Evolutionary conservation across 64 coral and sea anemone genomes (phyloP).

Genomic region (Stichodactyla mertensii): DNA sequence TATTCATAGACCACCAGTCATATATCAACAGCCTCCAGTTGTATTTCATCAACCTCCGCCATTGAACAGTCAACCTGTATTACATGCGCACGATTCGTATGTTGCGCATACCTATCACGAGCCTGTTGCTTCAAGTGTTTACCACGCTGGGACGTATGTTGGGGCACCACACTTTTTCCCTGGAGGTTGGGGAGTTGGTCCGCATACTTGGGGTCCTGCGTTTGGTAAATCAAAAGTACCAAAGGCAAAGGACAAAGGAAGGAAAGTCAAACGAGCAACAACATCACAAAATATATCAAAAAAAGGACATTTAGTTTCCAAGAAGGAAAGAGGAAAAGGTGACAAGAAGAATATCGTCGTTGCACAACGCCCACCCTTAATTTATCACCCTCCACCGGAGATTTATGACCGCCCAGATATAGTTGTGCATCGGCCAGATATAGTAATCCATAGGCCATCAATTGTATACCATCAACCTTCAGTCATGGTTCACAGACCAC

Average conservation of each 20-base stretch:
- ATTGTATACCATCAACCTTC: conserved; percentile 59
- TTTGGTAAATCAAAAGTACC: conserved; percentile 52
- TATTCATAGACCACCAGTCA: conserved; percentile 84
- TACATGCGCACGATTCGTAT: conserved; percentile 87
- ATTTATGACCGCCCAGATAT: conserved; percentile 51
- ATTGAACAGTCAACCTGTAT: conserved; percentile 68
- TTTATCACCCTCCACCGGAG: conserved; percentile 69
- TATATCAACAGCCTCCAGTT: conserved; percentile 82
- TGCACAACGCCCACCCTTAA: conserved; percentile 38
- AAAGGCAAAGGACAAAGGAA: neutral
- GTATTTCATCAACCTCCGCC: conserved; percentile 95
- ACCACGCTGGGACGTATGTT: conserved; percentile 71
- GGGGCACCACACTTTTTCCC: conserved; percentile 77
- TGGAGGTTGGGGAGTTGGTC: conserved; percentile 49
- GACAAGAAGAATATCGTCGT: conserved; percentile 59
- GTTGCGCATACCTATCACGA: conserved; percentile 56
- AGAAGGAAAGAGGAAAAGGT: neutral
- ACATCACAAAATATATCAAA: neutral
- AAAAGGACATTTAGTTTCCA: neutral
- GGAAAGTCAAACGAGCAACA: conserved; percentile 15
- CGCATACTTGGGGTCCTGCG: conserved; percentile 8
- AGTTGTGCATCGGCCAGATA: conserved; percentile 56
- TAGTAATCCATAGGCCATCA: conserved; percentile 56
- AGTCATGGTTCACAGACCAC: conserved; percentile 57
- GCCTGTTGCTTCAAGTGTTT: conserved; percentile 50